These are phyloP conservation scores for Bombus breviceps DNA, from an alignment of 1,140 invertebrate species.

Conservation along the genomic window DNA sequence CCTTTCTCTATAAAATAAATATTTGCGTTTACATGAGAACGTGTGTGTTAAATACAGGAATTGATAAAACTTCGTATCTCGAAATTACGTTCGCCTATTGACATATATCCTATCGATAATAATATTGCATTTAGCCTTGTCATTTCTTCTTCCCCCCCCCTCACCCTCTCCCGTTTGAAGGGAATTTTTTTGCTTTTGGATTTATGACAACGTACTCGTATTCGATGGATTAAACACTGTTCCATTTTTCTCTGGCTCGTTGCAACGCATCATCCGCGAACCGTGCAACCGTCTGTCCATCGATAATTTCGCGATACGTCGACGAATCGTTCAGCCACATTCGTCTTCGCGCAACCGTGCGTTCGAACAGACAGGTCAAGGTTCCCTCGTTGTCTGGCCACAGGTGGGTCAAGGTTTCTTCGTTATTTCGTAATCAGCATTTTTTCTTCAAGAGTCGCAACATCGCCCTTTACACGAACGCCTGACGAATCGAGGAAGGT, in stretches of 20 bases:
- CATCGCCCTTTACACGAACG: slow-evolving; percentile 21
- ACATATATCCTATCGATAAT: not conserved
- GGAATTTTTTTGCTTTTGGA: too few species aligned
- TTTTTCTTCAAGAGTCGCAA: not conserved
- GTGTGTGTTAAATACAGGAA: not conserved
- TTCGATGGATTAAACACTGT: not conserved
- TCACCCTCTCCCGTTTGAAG: too few species aligned
- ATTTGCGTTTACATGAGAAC: not conserved
- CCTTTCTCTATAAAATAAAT: not conserved
- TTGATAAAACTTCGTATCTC: too few species aligned
- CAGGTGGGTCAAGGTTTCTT: slow-evolving; percentile 40
- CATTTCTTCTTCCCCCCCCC: not conserved
- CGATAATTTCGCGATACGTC: not conserved
- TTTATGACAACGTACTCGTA: too few species aligned
- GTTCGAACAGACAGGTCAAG: slow-evolving; percentile 35
- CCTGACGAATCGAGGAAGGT: not conserved
- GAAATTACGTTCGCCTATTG: too few species aligned
- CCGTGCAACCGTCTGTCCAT: too few species aligned
- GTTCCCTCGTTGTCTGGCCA: not conserved
- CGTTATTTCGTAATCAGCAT: slow-evolving; percentile 7
- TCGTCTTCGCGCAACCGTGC: slow-evolving; percentile 1
- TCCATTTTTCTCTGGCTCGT: not conserved
- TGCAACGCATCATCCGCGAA: too few species aligned
- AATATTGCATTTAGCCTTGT: not conserved
- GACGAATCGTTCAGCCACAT: too few species aligned